Conservation (phyloP, 1,140 invertebrate species). For the Panulirus ornatus region DNA sequence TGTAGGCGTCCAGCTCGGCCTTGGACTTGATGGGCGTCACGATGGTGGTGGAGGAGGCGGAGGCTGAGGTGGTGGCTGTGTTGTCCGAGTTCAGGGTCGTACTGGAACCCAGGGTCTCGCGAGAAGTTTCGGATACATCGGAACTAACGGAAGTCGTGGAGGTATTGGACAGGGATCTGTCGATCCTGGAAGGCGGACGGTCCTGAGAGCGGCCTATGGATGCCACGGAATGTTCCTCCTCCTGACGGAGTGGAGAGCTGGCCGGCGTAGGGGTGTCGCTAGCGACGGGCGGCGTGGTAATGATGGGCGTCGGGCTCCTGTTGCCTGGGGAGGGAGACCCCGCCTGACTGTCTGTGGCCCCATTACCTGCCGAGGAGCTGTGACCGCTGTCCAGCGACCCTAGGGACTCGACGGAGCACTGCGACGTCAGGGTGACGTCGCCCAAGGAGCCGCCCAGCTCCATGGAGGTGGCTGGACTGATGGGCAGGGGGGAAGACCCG, state of each 20-base stretch:
- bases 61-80: conserved; percentile 49
- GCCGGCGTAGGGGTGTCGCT: conserved; percentile 23
- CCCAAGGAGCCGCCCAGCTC: conserved; percentile 58
- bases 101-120: conserved; percentile 53
- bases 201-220: conserved; percentile 53
- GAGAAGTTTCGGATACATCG: conserved; percentile 26
- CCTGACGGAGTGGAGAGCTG: not conserved
- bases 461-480: conserved; percentile 60
- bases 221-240: conserved; percentile 26
- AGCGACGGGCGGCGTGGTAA: conserved; percentile 4
- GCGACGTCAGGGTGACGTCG: conserved; percentile 56
- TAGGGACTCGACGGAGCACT: conserved; percentile 66
- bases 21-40: conserved; percentile 72
- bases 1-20: conserved; percentile 70
- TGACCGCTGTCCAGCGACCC: conserved; percentile 73
- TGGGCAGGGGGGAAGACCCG: conserved; percentile 54
- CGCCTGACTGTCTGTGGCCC: conserved; percentile 29
- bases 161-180: conserved; percentile 55
- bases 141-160: conserved; percentile 65
- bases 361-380: conserved; percentile 62
- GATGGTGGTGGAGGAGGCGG: conserved; percentile 60
- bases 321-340: conserved; percentile 47
- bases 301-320: conserved; percentile 20
- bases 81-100: conserved; percentile 47
- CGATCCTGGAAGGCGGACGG: conserved; percentile 59